phyloP scores from a whole-genome alignment of 2,797 vertebrate genomes.

The Heterohyrax brucei region DNA sequence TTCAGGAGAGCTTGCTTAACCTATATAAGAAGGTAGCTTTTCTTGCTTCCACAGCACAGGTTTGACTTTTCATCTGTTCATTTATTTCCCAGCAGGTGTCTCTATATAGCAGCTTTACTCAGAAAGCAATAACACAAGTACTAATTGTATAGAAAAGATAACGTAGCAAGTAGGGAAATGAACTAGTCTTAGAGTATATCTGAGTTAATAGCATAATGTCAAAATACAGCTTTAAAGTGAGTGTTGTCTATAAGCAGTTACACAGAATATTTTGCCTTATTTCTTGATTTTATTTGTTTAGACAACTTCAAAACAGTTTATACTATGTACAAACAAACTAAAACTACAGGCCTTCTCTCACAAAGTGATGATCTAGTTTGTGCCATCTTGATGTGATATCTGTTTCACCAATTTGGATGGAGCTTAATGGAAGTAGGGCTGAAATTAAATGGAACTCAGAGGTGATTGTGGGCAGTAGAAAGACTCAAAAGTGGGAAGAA shows the following conservation, averaged over 20 bases:
- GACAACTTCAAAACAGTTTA: not conserved
- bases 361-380: slow-evolving; percentile 30
- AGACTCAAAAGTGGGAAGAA: slow-evolving; percentile 69
- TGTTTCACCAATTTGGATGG: slow-evolving; percentile 62
- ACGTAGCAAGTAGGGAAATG: slow-evolving; percentile 67
- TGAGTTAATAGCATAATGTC: slow-evolving; percentile 17
- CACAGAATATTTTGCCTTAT: slow-evolving; percentile 16
- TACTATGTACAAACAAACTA: not conserved
- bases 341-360: not conserved
- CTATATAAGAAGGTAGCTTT: not conserved
- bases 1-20: slow-evolving; percentile 15
- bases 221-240: slow-evolving; percentile 35
- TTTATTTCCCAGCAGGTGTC: slow-evolving; percentile 92
- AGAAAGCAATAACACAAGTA: slow-evolving; percentile 81
- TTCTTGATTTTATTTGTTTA: slow-evolving; percentile 43
- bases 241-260: not conserved
- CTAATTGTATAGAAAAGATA: slow-evolving; percentile 84
- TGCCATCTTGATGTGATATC: slow-evolving; percentile 21
- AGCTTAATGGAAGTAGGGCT: slow-evolving; percentile 38
- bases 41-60: slow-evolving; percentile 74
- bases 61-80: slow-evolving; percentile 89
- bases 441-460: slow-evolving; percentile 79
- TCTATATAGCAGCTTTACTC: slow-evolving; percentile 91
- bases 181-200: slow-evolving; percentile 9
- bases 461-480: slow-evolving; percentile 65